Evolutionary conservation across 2,113 vertebrate genomes (phyloP), one percentile per base, ranked within the genome.

Genomic region (Platichthys stellatus): DNA sequence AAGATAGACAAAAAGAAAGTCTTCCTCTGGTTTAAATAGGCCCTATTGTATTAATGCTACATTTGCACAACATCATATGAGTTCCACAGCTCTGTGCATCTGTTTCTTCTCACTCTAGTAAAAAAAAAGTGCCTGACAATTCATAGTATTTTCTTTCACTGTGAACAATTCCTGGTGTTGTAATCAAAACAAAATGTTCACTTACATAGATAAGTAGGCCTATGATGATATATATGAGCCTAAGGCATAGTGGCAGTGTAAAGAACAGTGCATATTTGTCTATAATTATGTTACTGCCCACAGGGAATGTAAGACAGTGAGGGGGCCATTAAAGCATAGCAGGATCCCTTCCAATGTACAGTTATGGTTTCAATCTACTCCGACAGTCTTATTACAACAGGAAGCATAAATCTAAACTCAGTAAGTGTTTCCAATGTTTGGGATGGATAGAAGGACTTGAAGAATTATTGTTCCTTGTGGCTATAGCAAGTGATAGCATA

Each of bases 141-240:
- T 53, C 59, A 43, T 74, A 71, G 58, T 79, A 78, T 81, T 83
- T 83, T 83, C 63, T 87, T 83, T 86, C 75, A 89, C 57, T 83
- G 79, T 43, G 20, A 84, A 86, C 89, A 88, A 86, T 89, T 87
- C 77, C 81, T 83, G 57, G 66, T 80, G 69, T 74, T 76, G 78
- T 91, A 93, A 92, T 90, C 80, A 90, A 90, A 94, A 90, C 86
- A 86, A 72, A 84, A 90, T 89, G 87, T 84, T 85, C 75, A 84
- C 54, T 87, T 89, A 75, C 75, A 90, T 60, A 87, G 85, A 90
- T 86, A 83, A 85, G 78, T 74, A 74, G 60, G 80, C 71, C 35
- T 28, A 79, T 73, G 82, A 89, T 76, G 88, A 81, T 76, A 80
- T 75, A 72, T 75, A 72, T 71, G 64, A 87, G 84, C 88, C 80